A percentile compares a stretch with the other conserved stretches of the same genome.
phyloP scores from a whole-genome alignment of 2,888 invertebrate species.

The Rhagophthalmus giganteus region DNA sequence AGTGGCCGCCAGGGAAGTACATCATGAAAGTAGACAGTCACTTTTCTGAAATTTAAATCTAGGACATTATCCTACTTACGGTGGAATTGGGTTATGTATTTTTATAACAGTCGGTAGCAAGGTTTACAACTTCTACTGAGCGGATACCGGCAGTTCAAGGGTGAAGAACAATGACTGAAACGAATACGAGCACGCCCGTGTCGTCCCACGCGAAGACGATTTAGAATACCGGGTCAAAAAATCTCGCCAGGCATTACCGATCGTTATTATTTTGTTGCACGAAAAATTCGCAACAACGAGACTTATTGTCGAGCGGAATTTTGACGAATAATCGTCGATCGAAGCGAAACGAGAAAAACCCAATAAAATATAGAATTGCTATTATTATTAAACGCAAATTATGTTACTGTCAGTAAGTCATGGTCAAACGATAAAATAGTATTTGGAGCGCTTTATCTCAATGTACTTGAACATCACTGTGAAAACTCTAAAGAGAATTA shows the following conservation, averaged over 20 bases:
- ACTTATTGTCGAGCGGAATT: neutral
- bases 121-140: constrained; percentile 34
- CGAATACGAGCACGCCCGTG: constrained; percentile 7
- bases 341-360: neutral
- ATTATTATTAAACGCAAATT: constrained; percentile 20
- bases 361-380: constrained; percentile 1
- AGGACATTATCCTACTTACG: constrained; percentile 40
- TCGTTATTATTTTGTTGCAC: no score
- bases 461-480: constrained; percentile 31
- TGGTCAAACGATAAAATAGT: constrained; percentile 33
- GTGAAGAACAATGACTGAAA: constrained; percentile 22
- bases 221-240: constrained; percentile 13
- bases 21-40: constrained; percentile 44
- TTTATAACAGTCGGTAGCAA: constrained; percentile 38
- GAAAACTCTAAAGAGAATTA: constrained; percentile 23
- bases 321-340: neutral
- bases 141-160: constrained; percentile 33
- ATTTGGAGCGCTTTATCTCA: constrained; percentile 35
- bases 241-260: no score
- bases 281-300: no score
- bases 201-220: constrained; percentile 7
- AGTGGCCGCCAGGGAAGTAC: constrained; percentile 31
- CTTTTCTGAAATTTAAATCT: constrained; percentile 45
- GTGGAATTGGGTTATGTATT: constrained; percentile 48
- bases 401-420: constrained; percentile 36